Evolutionary conservation across 2,888 invertebrate genomes (phyloP).

Genomic region (Copidosoma aretas): DNA sequence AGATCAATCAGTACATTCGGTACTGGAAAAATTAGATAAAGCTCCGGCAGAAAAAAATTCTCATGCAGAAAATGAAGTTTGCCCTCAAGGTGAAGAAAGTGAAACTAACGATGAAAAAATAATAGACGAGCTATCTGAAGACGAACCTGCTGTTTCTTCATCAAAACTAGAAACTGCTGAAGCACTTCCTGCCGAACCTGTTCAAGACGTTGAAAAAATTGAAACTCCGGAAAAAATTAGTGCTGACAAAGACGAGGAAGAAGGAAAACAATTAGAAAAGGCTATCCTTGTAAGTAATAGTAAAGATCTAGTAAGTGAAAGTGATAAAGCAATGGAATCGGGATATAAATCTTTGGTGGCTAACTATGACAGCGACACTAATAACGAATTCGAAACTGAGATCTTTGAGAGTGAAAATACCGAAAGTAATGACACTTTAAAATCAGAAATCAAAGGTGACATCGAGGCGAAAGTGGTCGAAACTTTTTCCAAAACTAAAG

Average conservation of each 20-base stretch:
- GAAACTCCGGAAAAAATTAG: neutral
- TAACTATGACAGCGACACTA: conserved; percentile 36
- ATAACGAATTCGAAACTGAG: conserved; percentile 26
- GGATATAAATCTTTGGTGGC: conserved; percentile 34
- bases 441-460: neutral
- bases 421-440: neutral
- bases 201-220: neutral
- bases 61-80: neutral
- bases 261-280: neutral
- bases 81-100: conserved; percentile 8
- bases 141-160: neutral
- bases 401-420: conserved; percentile 22
- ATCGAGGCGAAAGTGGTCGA: neutral
- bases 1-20: neutral
- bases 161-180: neutral
- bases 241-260: neutral
- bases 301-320: conserved; percentile 29
- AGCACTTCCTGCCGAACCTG: too few relatives aligned
- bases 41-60: conserved; percentile 10
- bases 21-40: neutral
- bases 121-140: neutral
- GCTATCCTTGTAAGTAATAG: neutral
- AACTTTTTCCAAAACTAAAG: neutral
- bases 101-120: conserved; percentile 3
- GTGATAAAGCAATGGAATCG: conserved; percentile 14